Evolutionary conservation across 2,797 vertebrate species (phyloP).

Genomic region (Poeciliopsis paucimaculata): DNA sequence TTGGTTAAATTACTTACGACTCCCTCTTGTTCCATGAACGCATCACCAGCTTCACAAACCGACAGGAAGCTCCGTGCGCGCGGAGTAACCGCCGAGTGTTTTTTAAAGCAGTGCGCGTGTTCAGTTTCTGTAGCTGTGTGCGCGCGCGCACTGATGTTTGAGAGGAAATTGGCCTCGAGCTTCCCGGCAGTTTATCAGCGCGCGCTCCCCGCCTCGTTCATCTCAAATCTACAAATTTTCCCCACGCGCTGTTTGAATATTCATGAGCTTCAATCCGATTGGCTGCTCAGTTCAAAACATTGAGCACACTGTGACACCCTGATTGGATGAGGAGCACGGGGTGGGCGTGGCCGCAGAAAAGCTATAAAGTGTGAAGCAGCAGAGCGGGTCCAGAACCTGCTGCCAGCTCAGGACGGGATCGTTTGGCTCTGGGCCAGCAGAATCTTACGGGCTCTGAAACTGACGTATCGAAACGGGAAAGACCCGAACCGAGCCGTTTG

Average conservation of each 20-base stretch:
- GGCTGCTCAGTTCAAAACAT: conserved; percentile 68
- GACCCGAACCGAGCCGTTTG: neutral
- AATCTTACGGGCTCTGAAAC: neutral
- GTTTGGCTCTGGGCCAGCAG: neutral
- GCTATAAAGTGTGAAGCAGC: conserved; percentile 44
- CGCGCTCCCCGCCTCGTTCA: neutral
- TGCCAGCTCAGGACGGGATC: accelerated
- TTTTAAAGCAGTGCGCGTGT: neutral
- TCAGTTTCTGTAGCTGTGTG: neutral
- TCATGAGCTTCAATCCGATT: conserved; percentile 60
- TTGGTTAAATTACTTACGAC: neutral
- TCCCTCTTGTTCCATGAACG: neutral
- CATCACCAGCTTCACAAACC: neutral
- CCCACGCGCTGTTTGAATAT: conserved; percentile 41
- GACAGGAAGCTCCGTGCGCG: neutral
- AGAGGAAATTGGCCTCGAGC: conserved; percentile 13
- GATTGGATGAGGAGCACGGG: conserved; percentile 29
- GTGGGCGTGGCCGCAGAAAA: conserved; percentile 43
- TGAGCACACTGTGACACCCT: conserved; percentile 1
- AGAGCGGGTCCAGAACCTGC: neutral
- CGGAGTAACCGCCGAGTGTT: neutral
- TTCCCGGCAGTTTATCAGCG: conserved; percentile 37
- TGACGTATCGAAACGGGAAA: neutral
- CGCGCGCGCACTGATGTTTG: neutral
- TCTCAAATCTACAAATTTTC: conserved; percentile 49